Percentiles rank a stretch among this genome's conserved stretches.
Evolutionary conservation across 2,888 invertebrate species (phyloP).

Genomic region (Anaspis maculata): DNA sequence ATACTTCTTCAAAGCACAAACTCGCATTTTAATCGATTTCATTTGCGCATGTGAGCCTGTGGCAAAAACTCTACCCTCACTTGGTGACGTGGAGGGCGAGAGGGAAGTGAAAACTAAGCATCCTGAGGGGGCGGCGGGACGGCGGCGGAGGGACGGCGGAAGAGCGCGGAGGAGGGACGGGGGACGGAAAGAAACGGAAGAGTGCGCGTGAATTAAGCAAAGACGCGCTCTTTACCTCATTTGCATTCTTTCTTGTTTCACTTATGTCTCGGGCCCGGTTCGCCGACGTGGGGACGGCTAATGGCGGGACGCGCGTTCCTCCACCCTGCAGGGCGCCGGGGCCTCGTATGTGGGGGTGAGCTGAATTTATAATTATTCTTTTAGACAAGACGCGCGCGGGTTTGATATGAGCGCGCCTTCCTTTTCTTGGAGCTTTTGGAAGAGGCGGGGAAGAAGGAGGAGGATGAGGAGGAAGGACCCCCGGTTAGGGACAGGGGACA

Average conservation of each 20-base stretch:
- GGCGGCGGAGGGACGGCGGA: conserved; percentile 22
- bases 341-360: conserved; percentile 22
- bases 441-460: too few species aligned
- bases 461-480: too few species aligned
- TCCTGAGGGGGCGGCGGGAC: conserved; percentile 22
- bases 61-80: conserved; percentile 43
- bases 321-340: conserved; percentile 3
- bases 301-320: conserved; percentile 15
- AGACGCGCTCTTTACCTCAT: conserved; percentile 42
- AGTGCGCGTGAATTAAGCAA: conserved; percentile 44
- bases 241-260: conserved; percentile 38
- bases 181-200: conserved; percentile 42
- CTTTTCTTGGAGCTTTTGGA: too few species aligned
- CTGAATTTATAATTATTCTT: conserved; percentile 33
- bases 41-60: conserved; percentile 58
- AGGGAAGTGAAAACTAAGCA: conserved; percentile 33
- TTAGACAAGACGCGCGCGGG: too few species aligned
- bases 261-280: conserved; percentile 17
- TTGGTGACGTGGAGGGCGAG: conserved; percentile 32
- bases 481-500: too few species aligned
- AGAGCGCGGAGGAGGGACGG: conserved; percentile 19
- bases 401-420: too few species aligned
- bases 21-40: conserved; percentile 62
- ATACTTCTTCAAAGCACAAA: conserved; percentile 51
- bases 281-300: conserved; percentile 17